Percentiles rank a stretch among this genome's conserved stretches.
Evolutionary conservation across 2,888 invertebrate species (phyloP).

Genomic region (Sarcophaga carnaria): DNA sequence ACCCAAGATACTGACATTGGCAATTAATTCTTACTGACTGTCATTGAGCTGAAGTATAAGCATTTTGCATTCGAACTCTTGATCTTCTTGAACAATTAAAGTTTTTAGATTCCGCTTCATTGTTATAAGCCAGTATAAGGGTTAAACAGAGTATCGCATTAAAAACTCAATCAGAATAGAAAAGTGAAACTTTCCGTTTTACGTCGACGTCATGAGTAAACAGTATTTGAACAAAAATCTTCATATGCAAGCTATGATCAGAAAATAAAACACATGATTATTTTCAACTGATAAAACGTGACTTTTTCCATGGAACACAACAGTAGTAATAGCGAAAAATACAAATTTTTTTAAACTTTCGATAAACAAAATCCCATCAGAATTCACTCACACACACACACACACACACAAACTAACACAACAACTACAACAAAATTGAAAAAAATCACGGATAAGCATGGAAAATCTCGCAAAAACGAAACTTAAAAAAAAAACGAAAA

Average conservation of each 20-base stretch:
- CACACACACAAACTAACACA: not conserved
- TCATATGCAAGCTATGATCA: not conserved
- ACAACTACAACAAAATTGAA: not conserved
- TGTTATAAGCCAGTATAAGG: too few relatives aligned
- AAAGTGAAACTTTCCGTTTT: too few relatives aligned
- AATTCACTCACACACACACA: not conserved
- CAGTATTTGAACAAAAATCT: not conserved
- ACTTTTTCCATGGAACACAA: not conserved
- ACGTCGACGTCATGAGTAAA: not conserved
- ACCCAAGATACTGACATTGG: too few relatives aligned
- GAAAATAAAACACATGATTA: constrained; percentile 3
- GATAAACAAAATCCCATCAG: not conserved
- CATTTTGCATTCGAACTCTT: too few relatives aligned
- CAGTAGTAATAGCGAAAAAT: too few relatives aligned
- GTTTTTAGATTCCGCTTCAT: too few relatives aligned
- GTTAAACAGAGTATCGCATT: too few relatives aligned
- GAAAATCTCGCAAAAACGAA: not conserved
- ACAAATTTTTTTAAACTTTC: too few relatives aligned
- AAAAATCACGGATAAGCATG: not conserved
- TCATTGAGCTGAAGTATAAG: too few relatives aligned
- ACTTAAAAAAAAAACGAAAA: not conserved
- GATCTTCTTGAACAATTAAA: too few relatives aligned
- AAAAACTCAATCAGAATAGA: too few relatives aligned
- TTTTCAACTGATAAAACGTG: constrained; percentile 35
- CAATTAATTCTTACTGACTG: too few relatives aligned